Percentiles rank a stretch among this genome's conserved stretches.
Conservation (phyloP, 2,888 invertebrate species). For the Drosophila monieri region DNA sequence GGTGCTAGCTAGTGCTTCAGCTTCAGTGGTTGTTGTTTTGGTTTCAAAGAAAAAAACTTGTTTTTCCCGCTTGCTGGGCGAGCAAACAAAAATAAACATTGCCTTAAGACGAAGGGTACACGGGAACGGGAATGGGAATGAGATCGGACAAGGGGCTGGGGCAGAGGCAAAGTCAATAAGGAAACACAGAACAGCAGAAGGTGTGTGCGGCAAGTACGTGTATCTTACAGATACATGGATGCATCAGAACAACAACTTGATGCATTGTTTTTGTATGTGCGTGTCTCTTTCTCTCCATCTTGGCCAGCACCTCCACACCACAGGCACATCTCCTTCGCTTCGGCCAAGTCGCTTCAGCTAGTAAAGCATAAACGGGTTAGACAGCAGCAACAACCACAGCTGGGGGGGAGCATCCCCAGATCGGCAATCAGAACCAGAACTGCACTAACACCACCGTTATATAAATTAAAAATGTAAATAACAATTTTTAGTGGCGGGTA, state of each 20-base stretch:
- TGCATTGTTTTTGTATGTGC: conserved; percentile 62
- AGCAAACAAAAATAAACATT: conserved; percentile 69
- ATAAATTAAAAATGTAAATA: conserved; percentile 55
- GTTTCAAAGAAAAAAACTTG: conserved; percentile 66
- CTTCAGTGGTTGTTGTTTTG: conserved; percentile 40
- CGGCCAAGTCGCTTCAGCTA: conserved; percentile 63
- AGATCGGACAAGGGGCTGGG: background rate
- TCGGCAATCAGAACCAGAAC: conserved; percentile 31
- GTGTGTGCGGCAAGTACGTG: conserved; percentile 56
- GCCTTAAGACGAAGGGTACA: conserved; percentile 32
- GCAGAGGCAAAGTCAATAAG: conserved; percentile 60
- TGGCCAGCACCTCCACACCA: background rate
- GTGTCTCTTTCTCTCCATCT: conserved; percentile 34
- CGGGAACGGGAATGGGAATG: background rate
- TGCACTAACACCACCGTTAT: conserved; percentile 34
- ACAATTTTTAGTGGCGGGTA: conserved; percentile 28
- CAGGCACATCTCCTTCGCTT: conserved; percentile 32
- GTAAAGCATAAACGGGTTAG: conserved; percentile 73
- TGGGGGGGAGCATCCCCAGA: conserved; percentile 39
- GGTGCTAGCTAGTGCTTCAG: conserved; percentile 13
- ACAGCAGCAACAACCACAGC: conserved; percentile 41
- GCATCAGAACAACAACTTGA: conserved; percentile 59
- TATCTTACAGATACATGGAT: conserved; percentile 67
- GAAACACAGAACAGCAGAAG: conserved; percentile 52
- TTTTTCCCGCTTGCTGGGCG: conserved; percentile 66